Evolutionary conservation across 2,888 invertebrate genomes (phyloP).

Genomic region (Xestobium rufovillosum): DNA sequence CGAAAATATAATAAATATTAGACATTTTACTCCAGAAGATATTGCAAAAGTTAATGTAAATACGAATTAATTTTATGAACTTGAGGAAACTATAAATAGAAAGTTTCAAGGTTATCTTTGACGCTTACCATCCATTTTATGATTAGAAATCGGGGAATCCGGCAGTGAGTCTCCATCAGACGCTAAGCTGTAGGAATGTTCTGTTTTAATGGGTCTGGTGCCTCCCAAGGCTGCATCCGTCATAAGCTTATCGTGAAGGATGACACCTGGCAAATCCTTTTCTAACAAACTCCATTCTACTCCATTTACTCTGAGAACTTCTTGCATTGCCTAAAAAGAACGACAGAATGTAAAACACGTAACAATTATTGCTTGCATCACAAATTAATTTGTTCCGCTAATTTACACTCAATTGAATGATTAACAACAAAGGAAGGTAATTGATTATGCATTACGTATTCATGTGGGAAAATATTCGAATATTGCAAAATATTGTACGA

Average conservation of each 20-base stretch:
- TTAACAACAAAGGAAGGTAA: too few relatives aligned
- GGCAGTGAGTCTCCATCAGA: constrained; percentile 66
- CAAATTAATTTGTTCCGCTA: not conserved
- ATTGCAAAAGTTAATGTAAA: too few relatives aligned
- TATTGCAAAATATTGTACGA: too few relatives aligned
- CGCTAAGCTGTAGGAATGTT: constrained; percentile 84
- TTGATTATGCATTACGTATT: too few relatives aligned
- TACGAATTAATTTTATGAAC: too few relatives aligned
- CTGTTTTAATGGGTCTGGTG: constrained; percentile 76
- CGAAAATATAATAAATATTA: too few relatives aligned
- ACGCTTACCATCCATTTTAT: constrained; percentile 62
- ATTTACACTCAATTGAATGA: too few relatives aligned
- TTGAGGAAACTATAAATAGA: too few relatives aligned
- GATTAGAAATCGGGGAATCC: constrained; percentile 53
- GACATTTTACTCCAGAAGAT: too few relatives aligned
- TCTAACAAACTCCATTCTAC: constrained; percentile 63
- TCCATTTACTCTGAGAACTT: constrained; percentile 30
- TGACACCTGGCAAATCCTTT: constrained; percentile 60
- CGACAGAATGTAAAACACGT: constrained; percentile 8
- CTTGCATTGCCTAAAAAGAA: constrained; percentile 38
- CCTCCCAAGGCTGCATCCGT: constrained; percentile 76
- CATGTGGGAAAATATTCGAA: too few relatives aligned
- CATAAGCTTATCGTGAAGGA: constrained; percentile 84
- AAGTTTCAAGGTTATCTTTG: too few relatives aligned
- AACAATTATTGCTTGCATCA: not conserved